Evolutionary conservation across 2,888 invertebrate species (phyloP).

Genomic region (Hecatera dysodea): DNA sequence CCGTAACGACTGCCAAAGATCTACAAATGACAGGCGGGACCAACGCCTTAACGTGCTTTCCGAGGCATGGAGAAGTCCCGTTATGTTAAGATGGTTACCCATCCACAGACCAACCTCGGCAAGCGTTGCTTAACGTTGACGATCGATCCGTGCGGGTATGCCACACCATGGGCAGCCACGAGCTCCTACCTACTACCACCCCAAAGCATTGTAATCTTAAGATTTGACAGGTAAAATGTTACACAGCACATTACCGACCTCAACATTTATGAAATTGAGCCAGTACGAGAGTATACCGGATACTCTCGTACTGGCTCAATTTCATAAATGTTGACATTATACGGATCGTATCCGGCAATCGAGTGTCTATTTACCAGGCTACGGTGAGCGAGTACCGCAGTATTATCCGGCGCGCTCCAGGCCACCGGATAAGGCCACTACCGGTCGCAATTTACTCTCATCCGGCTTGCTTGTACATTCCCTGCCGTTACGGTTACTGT

Average conservation of each 20-base stretch:
- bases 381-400: constrained; percentile 30
- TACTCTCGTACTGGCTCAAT: constrained; percentile 27
- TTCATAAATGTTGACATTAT: constrained; percentile 47
- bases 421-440: constrained; percentile 28
- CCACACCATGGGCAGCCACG: too few relatives aligned
- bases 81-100: too few relatives aligned
- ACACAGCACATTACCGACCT: neutral
- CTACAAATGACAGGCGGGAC: too few relatives aligned
- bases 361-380: constrained; percentile 38
- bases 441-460: constrained; percentile 39
- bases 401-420: constrained; percentile 28
- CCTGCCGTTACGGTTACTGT: neutral
- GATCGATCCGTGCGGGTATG: too few relatives aligned
- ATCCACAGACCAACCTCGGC: too few relatives aligned
- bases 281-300: too few relatives aligned
- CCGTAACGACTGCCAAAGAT: too few relatives aligned
- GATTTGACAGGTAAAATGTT: neutral
- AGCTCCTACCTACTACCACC: too few relatives aligned
- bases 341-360: constrained; percentile 36
- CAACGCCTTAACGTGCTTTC: too few relatives aligned
- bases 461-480: constrained; percentile 23
- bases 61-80: too few relatives aligned
- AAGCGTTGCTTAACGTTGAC: too few relatives aligned
- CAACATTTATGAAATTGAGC: too few relatives aligned
- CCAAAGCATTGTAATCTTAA: neutral